Conservation (phyloP, 2,797 vertebrate species). For the Nannoperca obscura region DNA sequence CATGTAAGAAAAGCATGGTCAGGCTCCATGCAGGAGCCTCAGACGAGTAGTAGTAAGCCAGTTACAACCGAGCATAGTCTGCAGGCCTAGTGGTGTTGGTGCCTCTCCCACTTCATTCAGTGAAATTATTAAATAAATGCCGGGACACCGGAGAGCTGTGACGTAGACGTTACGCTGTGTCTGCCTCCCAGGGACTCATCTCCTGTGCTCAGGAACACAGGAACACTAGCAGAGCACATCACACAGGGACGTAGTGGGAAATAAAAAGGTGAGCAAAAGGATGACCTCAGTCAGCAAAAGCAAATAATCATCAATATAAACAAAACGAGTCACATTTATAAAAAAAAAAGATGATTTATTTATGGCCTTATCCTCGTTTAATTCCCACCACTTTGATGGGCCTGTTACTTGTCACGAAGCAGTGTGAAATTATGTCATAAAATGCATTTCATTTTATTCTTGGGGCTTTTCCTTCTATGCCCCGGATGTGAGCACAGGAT, state of each 20-base stretch:
- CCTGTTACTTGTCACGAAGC: constrained; percentile 7
- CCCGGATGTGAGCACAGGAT: background rate
- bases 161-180: constrained; percentile 85
- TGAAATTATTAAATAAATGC: constrained; percentile 87
- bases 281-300: constrained; percentile 27
- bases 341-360: constrained; percentile 7
- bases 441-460: constrained; percentile 32
- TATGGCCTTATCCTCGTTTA: background rate
- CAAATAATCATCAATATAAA: constrained; percentile 5
- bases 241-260: constrained; percentile 51
- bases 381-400: constrained; percentile 21
- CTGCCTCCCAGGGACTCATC: constrained; percentile 78
- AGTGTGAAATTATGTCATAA: constrained; percentile 10
- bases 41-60: constrained; percentile 36
- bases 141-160: constrained; percentile 88
- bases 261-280: constrained; percentile 25
- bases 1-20: background rate
- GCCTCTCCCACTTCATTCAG: constrained; percentile 83
- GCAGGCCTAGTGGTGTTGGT: constrained; percentile 78
- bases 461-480: background rate
- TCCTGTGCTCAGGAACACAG: constrained; percentile 65
- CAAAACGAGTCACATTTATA: constrained; percentile 15
- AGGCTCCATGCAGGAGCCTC: constrained; percentile 38
- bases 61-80: constrained; percentile 50
- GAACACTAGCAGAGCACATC: constrained; percentile 56